phyloP scores from a whole-genome alignment of 2,888 invertebrate genomes.

The Dynastes grantii region DNA sequence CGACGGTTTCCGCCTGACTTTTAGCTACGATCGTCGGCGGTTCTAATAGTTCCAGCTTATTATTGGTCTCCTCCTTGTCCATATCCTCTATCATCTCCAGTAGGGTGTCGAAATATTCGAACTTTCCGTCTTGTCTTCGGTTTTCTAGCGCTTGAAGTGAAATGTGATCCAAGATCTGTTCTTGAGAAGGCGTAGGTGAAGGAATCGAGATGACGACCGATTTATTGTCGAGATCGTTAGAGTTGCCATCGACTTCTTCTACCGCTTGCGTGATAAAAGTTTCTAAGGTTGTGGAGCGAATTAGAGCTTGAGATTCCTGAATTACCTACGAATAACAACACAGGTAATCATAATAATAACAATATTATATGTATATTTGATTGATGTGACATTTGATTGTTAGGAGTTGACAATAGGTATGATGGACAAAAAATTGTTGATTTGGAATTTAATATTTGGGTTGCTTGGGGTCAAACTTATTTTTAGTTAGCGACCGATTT shows the following conservation, averaged over 20 bases:
- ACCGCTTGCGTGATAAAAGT: slow-evolving; percentile 75
- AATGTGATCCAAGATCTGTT: slow-evolving; percentile 77
- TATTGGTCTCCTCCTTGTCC: slow-evolving; percentile 32
- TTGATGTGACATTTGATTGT: too few relatives aligned
- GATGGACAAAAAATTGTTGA: too few relatives aligned
- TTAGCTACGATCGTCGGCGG: background rate
- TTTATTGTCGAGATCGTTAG: slow-evolving; percentile 75
- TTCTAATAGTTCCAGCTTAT: slow-evolving; percentile 10
- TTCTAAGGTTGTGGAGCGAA: slow-evolving; percentile 67
- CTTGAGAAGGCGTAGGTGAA: slow-evolving; percentile 78
- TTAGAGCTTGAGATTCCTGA: slow-evolving; percentile 66
- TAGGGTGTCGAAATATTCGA: slow-evolving; percentile 78
- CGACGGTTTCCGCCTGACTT: background rate
- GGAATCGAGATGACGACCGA: slow-evolving; percentile 80
- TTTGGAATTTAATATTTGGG: too few relatives aligned
- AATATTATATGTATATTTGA: too few relatives aligned
- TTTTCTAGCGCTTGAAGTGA: slow-evolving; percentile 75
- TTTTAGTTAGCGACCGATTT: too few relatives aligned
- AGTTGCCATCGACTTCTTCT: slow-evolving; percentile 74
- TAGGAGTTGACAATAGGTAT: too few relatives aligned
- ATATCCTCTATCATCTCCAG: slow-evolving; percentile 80
- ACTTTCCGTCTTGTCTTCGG: slow-evolving; percentile 73
- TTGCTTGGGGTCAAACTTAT: too few relatives aligned
- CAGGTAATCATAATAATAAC: background rate
- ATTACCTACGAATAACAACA: slow-evolving; percentile 59